Base-by-base conservation (phyloP, 1,140 invertebrate genomes). In the Apis cerana region DNA sequence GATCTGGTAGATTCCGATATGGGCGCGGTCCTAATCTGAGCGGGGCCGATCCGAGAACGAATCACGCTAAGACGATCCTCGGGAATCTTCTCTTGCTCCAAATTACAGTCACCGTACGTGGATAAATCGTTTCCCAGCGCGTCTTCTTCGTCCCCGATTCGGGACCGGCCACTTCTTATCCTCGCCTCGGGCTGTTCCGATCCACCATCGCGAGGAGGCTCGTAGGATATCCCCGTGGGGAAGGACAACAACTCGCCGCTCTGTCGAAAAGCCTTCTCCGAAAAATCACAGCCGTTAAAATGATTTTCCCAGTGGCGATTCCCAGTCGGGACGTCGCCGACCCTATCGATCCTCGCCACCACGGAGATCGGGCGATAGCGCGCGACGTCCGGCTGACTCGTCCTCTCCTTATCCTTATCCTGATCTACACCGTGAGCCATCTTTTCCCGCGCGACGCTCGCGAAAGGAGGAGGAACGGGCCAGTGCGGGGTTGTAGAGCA, bases 171-270 rank as follows among this genome's bases (percentile, higher is more conserved):
- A 15, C 33, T 56, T 19, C 52, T 75, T 50, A 86, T 80, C 13
- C 76, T 76, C 13, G 27, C 21, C 21, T 87, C 85, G 5, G 72
- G 43, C 2, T 75, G 50, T 11, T 87, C 84, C 15, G 69, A 11
- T 13, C 33, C 65, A 4, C 33, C 56, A 33, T 48, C 43, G 43
- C 77, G 81, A 61, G 65, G 56, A 11, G 33, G 33, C 0, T 87
- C 74, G 71, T 43, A 27, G 8, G 21, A 3, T 2, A 2, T 17
- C 9, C 54, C 33, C 1, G 50, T 69, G 1, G 80, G 10, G 2
- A 83, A 70, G n/a, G 70, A 86, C 17, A 61, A 58, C 21, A 56
- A 75, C 50, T 56, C 65, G 12, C 79, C 80, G 4, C 78, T 68
- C 2, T 33, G 33, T 33, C 33, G 33, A 33, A 33, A 33, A 7